These are phyloP conservation scores for Helogale parvula DNA, from an alignment of 2,113 vertebrate genomes.

Conservation along the genomic window DNA sequence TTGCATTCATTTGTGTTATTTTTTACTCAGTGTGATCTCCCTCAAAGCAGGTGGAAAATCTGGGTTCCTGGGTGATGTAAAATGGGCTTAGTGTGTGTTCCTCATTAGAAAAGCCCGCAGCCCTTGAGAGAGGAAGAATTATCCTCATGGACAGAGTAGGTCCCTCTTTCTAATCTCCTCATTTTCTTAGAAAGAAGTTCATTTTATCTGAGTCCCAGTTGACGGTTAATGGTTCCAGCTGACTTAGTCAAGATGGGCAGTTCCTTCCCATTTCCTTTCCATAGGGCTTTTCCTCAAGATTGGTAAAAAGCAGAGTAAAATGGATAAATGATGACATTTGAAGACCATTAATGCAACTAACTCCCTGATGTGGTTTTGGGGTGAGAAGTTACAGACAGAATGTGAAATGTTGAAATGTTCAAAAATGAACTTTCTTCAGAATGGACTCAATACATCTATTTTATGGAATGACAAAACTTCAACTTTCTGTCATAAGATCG, in stretches of 20 bases:
- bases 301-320: not conserved
- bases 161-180: conserved; percentile 60
- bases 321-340: not conserved
- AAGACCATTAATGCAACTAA: not conserved
- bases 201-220: not conserved
- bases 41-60: conserved; percentile 79
- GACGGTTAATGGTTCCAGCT: conserved; percentile 10
- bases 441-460: not conserved
- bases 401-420: not conserved
- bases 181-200: conserved; percentile 66
- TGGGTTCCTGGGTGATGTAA: conserved; percentile 78
- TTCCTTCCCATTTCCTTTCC: not conserved
- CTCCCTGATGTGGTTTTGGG: not conserved
- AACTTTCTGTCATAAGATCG: not conserved
- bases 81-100: conserved; percentile 65
- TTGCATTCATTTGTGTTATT: conserved; percentile 49
- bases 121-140: conserved; percentile 74
- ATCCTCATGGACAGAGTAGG: conserved; percentile 62
- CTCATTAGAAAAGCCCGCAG: conserved; percentile 64
- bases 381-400: not conserved
- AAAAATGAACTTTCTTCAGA: not conserved
- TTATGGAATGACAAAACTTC: not conserved
- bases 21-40: conserved; percentile 69
- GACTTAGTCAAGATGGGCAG: not conserved
- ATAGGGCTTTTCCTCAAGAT: not conserved